Base-by-base conservation (phyloP, 2,797 vertebrate genomes). In the Cetoscarus ocellatus region DNA sequence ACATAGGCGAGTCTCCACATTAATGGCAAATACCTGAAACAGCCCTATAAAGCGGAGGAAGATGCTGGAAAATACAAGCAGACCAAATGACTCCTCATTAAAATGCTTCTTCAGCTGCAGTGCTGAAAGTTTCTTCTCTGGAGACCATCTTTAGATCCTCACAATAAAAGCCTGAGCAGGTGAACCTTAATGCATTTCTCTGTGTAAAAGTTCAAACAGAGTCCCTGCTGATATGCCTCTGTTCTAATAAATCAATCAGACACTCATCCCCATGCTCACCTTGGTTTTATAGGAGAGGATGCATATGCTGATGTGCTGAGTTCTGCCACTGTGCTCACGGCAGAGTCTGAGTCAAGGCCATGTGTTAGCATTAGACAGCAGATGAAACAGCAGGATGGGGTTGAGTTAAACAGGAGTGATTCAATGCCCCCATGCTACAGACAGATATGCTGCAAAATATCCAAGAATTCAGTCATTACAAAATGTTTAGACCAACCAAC, bases 11-110 rank as follows among this genome's bases (percentile, higher is more conserved):
- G 36, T n/a, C 35, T 78, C 59, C 61, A 47, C 43, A 47, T 51
- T 61, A 78, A 79, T 64, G 65, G 45, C 50, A 75, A 69, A 80
- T 67, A 77, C 13, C 17, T 18, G 19, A 6, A 10, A 60, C 12
- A 54, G 14, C 44, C 57, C 27, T 17, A 17, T 38, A 14, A 60
- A 67, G 38, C 40, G 50, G 61, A 43, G 52, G 43, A 47, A 49
- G 70, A 42, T 58, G 64, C 44, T 38, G 56, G 11, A 13, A 55
- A 1, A 42, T 44, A 39, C 56, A 36, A 59, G 51, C 7, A 43
- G 63, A 52, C 35, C 39, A 48, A 61, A 84, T 89, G 69, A 53
- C 75, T 86, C 62, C 68, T 78, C 48, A 77, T 86, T 87, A 75
- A 61, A 70, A 73, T 52, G 48, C 40, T 48, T 70, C 81, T 85